Conservation (phyloP, 2,113 vertebrate genomes). For the Apus apus region DNA sequence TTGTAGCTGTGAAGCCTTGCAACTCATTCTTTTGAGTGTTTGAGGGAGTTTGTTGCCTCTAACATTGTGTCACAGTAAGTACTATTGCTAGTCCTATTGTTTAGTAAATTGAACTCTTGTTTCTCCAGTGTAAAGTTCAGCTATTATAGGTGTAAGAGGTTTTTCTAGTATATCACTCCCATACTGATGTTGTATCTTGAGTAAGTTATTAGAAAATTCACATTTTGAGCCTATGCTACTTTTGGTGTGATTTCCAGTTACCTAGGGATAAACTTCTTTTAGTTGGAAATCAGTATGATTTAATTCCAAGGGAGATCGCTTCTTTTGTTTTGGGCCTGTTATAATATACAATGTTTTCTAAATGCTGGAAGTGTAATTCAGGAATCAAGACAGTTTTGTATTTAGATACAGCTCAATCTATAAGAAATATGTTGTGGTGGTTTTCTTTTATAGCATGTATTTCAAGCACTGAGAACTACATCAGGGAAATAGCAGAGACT, state of each 20-base stretch:
- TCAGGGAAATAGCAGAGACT: neutral
- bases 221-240: rapidly evolving
- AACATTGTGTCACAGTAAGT: neutral
- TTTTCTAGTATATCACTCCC: neutral
- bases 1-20: rapidly evolving
- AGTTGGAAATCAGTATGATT: neutral
- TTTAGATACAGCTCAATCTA: neutral
- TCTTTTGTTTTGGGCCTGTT: neutral
- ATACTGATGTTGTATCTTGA: neutral
- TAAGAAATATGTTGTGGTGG: neutral
- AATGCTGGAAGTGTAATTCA: neutral
- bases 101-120: neutral
- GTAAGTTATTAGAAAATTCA: neutral
- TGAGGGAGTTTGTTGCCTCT: neutral
- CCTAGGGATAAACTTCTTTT: neutral
- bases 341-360: neutral
- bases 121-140: neutral
- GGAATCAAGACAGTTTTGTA: neutral
- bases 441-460: neutral
- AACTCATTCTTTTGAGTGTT: rapidly evolving
- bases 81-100: neutral
- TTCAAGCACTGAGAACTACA: neutral
- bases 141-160: rapidly evolving
- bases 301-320: neutral
- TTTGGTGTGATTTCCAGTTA: neutral